These are phyloP conservation scores for Scaptomyza tumidula DNA, from an alignment of 2,888 invertebrate species.

Conservation along the genomic window DNA sequence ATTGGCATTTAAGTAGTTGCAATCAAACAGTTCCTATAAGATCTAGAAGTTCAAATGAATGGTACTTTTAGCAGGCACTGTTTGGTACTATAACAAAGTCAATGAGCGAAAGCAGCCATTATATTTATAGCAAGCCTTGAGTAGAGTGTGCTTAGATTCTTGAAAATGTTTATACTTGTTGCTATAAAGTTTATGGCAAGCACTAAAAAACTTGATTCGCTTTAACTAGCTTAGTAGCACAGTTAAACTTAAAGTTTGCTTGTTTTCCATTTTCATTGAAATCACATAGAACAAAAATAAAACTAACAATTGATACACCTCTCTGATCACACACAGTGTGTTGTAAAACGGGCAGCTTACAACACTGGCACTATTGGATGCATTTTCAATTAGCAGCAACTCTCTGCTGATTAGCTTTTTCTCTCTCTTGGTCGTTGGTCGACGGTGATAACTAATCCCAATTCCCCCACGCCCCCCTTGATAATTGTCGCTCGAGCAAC, in stretches of 20 bases:
- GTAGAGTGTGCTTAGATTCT: not conserved
- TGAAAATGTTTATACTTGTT: too few relatives aligned
- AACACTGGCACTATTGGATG: slow-evolving; percentile 8
- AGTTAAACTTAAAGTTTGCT: not conserved
- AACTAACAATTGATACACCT: slow-evolving; percentile 1
- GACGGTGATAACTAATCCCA: slow-evolving; percentile 46
- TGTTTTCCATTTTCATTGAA: not conserved
- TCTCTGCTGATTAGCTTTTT: slow-evolving; percentile 49
- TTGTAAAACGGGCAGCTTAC: slow-evolving; percentile 5
- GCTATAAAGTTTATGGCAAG: not conserved
- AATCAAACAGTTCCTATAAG: not conserved
- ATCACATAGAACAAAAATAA: not conserved
- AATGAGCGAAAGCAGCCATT: not conserved
- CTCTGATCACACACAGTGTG: slow-evolving; percentile 5
- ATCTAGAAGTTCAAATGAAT: not conserved
- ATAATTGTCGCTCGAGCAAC: slow-evolving; percentile 43
- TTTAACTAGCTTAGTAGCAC: not conserved
- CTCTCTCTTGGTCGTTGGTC: slow-evolving; percentile 7
- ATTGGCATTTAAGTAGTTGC: slow-evolving; percentile 2
- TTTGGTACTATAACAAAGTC: not conserved
- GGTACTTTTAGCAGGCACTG: not conserved
- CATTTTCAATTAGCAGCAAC: slow-evolving; percentile 68
- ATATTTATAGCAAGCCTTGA: not conserved
- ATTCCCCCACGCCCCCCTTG: slow-evolving; percentile 25
- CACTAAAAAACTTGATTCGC: not conserved